Evolutionary conservation across 2,797 vertebrate genomes (phyloP).

Genomic region (Paedocypris micromegethes): DNA sequence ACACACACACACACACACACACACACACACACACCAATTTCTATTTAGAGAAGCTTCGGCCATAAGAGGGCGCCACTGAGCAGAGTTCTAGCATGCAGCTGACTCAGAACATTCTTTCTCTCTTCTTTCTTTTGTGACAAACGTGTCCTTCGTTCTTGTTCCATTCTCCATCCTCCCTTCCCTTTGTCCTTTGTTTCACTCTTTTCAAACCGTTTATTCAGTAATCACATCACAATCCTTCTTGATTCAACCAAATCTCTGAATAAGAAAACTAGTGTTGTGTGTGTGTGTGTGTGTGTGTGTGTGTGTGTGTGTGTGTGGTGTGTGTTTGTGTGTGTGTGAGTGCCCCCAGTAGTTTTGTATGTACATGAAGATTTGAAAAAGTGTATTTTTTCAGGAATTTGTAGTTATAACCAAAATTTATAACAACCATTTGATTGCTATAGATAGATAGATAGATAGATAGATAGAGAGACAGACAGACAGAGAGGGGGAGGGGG

Average conservation of each 20-base stretch:
- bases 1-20: constrained; percentile 10
- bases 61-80: constrained; percentile 5
- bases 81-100: constrained; percentile 1
- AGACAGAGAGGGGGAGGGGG: too few relatives aligned
- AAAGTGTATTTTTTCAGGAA: too few relatives aligned
- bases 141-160: constrained; percentile 11
- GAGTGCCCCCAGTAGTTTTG: too few relatives aligned
- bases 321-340: too few relatives aligned
- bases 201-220: constrained; percentile 13
- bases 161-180: not conserved
- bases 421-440: too few relatives aligned
- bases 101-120: constrained; percentile 2
- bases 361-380: too few relatives aligned
- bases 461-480: too few relatives aligned
- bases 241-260: constrained; percentile 6
- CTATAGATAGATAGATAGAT: too few relatives aligned
- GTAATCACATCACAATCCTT: constrained; percentile 27
- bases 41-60: not conserved
- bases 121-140: constrained; percentile 1
- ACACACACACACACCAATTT: not conserved
- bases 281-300: too few relatives aligned
- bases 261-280: constrained; percentile 29
- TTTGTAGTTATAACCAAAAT: too few relatives aligned
- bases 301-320: too few relatives aligned
- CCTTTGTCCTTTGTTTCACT: not conserved